These are phyloP conservation scores for Montipora capitata DNA, from an alignment of 92 coral and sea anemone species.

Conservation along the genomic window DNA sequence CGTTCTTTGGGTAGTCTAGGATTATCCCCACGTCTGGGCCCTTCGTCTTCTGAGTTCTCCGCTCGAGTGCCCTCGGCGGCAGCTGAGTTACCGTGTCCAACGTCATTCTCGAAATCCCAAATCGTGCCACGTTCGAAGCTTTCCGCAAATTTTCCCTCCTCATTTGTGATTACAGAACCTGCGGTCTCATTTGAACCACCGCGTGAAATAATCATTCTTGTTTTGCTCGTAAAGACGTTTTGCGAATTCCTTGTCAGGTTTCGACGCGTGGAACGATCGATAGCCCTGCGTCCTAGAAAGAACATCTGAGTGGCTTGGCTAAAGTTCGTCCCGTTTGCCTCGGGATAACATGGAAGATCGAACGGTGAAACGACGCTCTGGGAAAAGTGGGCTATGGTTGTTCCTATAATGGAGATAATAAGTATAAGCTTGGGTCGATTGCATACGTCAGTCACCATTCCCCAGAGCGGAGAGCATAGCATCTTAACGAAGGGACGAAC, in stretches of 20 bases:
- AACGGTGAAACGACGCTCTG: slow-evolving; percentile 93
- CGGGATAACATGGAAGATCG: slow-evolving; percentile 84
- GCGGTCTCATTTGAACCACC: slow-evolving; percentile 12
- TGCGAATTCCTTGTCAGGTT: not conserved
- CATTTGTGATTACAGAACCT: slow-evolving; percentile 5
- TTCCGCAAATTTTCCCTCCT: not conserved
- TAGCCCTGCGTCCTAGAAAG: not conserved
- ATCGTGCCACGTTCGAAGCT: not conserved
- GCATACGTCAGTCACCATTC: slow-evolving; percentile 83
- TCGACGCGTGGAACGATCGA: slow-evolving; percentile 28
- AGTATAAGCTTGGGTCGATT: slow-evolving; percentile 84
- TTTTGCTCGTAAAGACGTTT: not conserved
- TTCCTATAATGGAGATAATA: slow-evolving; percentile 80
- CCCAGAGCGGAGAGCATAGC: slow-evolving; percentile 93
- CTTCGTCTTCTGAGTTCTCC: not conserved
- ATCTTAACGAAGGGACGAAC: slow-evolving; percentile 90
- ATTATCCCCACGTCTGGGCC: slow-evolving; percentile 32
- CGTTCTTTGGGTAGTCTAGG: not conserved
- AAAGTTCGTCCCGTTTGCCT: slow-evolving; percentile 50
- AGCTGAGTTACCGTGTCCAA: not conserved
- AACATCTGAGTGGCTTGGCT: not conserved
- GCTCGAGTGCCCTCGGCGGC: not conserved
- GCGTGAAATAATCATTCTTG: slow-evolving; percentile 17
- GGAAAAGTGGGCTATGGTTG: slow-evolving; percentile 85
- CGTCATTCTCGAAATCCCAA: not conserved